Evolutionary conservation across 2,113 vertebrate species (phyloP), one percentile per base, ranked within the genome.

Genomic region (Hiodon alosoides): DNA sequence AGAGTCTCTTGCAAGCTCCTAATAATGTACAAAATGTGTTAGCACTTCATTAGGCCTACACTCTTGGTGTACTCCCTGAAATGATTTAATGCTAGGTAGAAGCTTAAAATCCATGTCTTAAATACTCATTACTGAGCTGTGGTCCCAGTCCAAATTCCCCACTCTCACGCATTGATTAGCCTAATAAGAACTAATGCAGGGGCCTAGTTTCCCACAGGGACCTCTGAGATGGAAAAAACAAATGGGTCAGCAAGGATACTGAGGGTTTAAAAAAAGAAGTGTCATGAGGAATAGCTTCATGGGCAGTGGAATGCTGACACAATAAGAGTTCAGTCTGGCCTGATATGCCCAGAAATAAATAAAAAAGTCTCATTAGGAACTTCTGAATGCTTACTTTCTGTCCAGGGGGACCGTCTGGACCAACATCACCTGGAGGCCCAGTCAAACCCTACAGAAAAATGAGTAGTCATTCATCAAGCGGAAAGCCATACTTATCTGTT

Each of bases 341-440:
- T 16, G 5, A n/a, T 73, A n/a, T 60, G 50, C 16, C 8, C 68
- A 31, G 31, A 64, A 69, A 77, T 48, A 55, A 54, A 70, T 76
- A 74, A 75, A 76, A 81, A 79, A 77, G 81, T 78, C 72, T 84
- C 61, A 80, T 83, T 88, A 87, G 83, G 81, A 5, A 31, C 77
- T 77, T 73, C 4, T 10, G 17, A 67, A 4, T 68, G 90, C 87
- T 93, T 88, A 98, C 97, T 90, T 98, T 99, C 85, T 95, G 94
- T 85, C 96, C 97, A 61, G 80, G 84, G 79, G 90, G 90, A 82
- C 96, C 96, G 61, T 90, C 83, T 2, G 86, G 87, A 31, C 97
- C 97, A 58, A 72, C 83, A 16, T 94, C 93, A 87, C 97, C 97
- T 80, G 92, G 85, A 72, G 94, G 94, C 78, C 96, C 97, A 47